Evolutionary conservation across 1,140 invertebrate genomes (phyloP).

Genomic region (Orussus abietinus): DNA sequence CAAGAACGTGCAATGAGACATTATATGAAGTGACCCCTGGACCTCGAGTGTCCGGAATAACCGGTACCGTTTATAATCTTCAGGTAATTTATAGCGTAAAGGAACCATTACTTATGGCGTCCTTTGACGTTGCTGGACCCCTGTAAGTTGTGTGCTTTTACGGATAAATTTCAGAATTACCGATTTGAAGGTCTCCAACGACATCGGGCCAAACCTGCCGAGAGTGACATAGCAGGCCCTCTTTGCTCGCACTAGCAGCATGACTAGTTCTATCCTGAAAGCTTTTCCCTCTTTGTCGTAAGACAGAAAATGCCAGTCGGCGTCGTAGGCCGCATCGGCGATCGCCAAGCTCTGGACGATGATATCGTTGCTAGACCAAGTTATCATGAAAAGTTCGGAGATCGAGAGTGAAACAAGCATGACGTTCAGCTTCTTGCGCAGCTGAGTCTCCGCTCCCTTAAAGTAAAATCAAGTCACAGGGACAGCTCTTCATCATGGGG

Average conservation of each 20-base stretch:
- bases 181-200: slow-evolving; percentile 21
- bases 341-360: slow-evolving; percentile 21
- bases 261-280: slow-evolving; percentile 15
- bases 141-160: too few species aligned
- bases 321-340: slow-evolving; percentile 20
- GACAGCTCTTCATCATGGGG: not conserved
- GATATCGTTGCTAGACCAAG: slow-evolving; percentile 29
- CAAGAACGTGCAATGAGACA: too few species aligned
- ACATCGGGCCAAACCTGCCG: slow-evolving; percentile 28
- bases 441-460: slow-evolving; percentile 10
- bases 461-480: slow-evolving; percentile 7
- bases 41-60: too few species aligned
- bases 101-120: too few species aligned
- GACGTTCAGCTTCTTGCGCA: slow-evolving; percentile 13
- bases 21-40: too few species aligned
- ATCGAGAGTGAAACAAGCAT: slow-evolving; percentile 16
- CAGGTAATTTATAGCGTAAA: too few species aligned
- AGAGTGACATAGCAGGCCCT: slow-evolving; percentile 23
- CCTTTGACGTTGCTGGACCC: too few species aligned
- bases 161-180: too few species aligned
- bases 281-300: slow-evolving; percentile 15
- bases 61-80: too few species aligned
- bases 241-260: slow-evolving; percentile 20
- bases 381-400: slow-evolving; percentile 24
- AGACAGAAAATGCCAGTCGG: slow-evolving; percentile 22